These are phyloP conservation scores for Pyrgus malvae DNA, from an alignment of 2,888 invertebrate genomes.

Conservation along the genomic window DNA sequence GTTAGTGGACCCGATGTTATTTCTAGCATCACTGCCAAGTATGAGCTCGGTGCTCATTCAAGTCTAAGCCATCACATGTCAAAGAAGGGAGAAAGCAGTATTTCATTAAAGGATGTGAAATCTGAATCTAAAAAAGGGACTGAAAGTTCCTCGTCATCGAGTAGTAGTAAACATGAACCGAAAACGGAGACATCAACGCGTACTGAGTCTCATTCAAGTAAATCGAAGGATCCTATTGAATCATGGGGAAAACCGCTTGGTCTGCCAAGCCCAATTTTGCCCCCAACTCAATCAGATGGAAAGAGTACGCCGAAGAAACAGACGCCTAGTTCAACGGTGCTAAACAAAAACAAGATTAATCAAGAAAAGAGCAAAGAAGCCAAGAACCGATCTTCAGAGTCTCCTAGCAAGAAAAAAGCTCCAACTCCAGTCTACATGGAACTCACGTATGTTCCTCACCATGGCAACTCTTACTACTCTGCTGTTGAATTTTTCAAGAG, in stretches of 20 bases:
- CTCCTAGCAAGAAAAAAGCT: constrained; percentile 87
- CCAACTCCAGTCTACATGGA: constrained; percentile 93
- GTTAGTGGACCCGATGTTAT: constrained; percentile 84
- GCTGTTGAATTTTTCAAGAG: constrained; percentile 97
- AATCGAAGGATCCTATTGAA: constrained; percentile 86
- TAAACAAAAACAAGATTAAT: constrained; percentile 88
- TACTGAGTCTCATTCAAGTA: constrained; percentile 37
- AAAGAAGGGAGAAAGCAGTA: constrained; percentile 56
- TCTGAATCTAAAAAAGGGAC: constrained; percentile 57
- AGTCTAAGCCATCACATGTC: constrained; percentile 60
- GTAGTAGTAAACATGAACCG: constrained; percentile 49
- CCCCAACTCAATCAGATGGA: constrained; percentile 81
- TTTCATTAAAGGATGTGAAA: constrained; percentile 66
- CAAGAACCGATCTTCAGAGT: constrained; percentile 85
- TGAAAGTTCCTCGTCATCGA: constrained; percentile 51
- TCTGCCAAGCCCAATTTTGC: constrained; percentile 90
- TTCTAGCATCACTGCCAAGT: constrained; percentile 84
- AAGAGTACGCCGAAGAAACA: constrained; percentile 91
- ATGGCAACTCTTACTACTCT: constrained; percentile 97
- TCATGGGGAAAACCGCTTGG: constrained; percentile 96
- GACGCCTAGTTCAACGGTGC: constrained; percentile 80
- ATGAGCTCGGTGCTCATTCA: constrained; percentile 69
- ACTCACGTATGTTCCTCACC: constrained; percentile 97
- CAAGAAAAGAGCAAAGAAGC: constrained; percentile 84
- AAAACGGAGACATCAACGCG: constrained; percentile 48